Base-by-base conservation (phyloP, 1,140 invertebrate genomes). In the Drosophila orena region DNA sequence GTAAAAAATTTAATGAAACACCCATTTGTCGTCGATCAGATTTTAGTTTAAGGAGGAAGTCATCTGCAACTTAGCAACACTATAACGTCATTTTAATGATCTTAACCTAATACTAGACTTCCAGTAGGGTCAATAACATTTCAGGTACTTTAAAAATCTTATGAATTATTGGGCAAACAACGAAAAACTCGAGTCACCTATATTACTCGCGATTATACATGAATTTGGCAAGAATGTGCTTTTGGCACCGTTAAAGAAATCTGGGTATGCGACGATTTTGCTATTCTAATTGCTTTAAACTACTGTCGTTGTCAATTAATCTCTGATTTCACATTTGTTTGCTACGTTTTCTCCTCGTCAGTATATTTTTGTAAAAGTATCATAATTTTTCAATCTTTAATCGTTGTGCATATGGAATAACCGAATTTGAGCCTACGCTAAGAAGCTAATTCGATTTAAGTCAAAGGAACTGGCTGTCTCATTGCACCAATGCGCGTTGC, bases 261-360 rank as follows among this genome's bases (percentile, higher is more conserved):
- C 46, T 72, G 79, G 47, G 59, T 72, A 76, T 81, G 54, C 46
- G 58, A 62, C 64, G 77, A 75, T 46, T 68, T 66, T 15, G 50
- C 68, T 89, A 89, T 68, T 77, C 85, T 88, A 88, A 79, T 88
- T 84, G 68, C 74, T 74, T 77, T 84, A 80, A 79, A 80, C 90
- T 91, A 91, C 84, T 90, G 69, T 91, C 86, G 90, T 91, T 91
- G 90, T 91, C 84, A 83, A 79, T 80, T 91, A 56, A 76, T 72
- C 50, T 76, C 65, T 60, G 54, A 74, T 84, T 73, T 64, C 78
- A 84, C 66, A 75, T 61, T 57, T 71, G 77, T 70, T 55, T 81
- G 24, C 68, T 70, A 49, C 73, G 65, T 60, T 55, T 74, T 57
- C 47, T 49, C 65, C 58, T 74, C 75, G 55, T 65, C 60, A 50